A percentile compares a stretch with the other conserved stretches of the same genome.
These are phyloP conservation scores for Aegypius monachus DNA, from an alignment of 2,113 vertebrate genomes.

Conservation along the genomic window DNA sequence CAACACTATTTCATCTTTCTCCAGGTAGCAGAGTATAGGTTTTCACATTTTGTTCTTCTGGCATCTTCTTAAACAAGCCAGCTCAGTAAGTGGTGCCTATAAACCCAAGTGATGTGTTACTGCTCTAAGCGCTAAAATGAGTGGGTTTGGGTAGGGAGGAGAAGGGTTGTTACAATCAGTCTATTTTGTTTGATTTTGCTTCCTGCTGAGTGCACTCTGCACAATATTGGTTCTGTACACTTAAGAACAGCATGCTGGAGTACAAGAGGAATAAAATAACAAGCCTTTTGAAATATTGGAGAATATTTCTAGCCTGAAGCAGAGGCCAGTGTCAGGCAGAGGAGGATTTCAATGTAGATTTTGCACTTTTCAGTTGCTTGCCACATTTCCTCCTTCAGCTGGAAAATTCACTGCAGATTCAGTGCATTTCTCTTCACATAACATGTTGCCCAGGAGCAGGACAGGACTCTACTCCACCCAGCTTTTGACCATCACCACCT, in stretches of 20 bases:
- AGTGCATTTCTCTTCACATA: background rate
- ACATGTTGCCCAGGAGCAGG: fast-evolving
- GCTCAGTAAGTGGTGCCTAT: background rate
- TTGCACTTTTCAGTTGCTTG: background rate
- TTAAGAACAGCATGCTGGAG: background rate
- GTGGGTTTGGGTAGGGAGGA: background rate
- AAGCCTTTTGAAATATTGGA: background rate
- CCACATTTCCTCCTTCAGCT: background rate
- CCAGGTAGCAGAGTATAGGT: background rate
- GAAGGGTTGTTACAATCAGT: fast-evolving
- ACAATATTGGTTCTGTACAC: background rate
- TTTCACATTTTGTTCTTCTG: background rate
- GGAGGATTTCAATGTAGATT: background rate
- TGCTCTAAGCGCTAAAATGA: background rate
- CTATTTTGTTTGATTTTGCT: background rate
- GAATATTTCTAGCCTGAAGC: background rate
- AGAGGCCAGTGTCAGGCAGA: background rate
- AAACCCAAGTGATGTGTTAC: background rate
- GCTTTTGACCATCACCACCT: background rate
- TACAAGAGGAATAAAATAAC: background rate
- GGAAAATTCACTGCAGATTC: background rate
- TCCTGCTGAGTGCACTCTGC: background rate
- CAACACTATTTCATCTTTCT: background rate
- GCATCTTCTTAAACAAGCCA: background rate
- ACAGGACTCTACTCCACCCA: background rate